Evolutionary conservation across 2,888 invertebrate genomes (phyloP).

Genomic region (Hyposoter didymator): DNA sequence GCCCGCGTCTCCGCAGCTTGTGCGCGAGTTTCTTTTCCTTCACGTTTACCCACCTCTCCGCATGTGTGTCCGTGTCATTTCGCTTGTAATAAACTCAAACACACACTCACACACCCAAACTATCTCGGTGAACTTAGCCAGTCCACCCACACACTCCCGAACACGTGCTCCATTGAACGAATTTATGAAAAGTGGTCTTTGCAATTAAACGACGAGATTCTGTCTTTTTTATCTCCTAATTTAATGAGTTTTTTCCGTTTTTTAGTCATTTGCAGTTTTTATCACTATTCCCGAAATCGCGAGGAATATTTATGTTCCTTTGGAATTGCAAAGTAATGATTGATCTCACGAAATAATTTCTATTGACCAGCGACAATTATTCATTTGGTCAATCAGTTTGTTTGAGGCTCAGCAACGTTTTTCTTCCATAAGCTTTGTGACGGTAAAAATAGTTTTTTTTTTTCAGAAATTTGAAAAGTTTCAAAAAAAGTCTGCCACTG

Average conservation of each 20-base stretch:
- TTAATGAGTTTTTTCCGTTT: neutral
- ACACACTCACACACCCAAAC: conserved; percentile 35
- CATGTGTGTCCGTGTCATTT: conserved; percentile 22
- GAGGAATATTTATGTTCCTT: neutral
- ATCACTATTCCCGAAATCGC: neutral
- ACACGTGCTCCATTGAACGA: conserved; percentile 49
- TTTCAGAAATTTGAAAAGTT: no score
- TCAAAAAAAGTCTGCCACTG: no score
- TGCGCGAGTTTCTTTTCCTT: conserved; percentile 42
- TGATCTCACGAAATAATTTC: no score
- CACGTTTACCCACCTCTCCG: conserved; percentile 25
- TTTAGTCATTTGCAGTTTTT: neutral
- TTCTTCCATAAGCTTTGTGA: neutral
- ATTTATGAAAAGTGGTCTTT: conserved; percentile 30
- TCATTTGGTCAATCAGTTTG: no score
- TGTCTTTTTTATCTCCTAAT: conserved; percentile 29
- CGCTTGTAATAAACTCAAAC: conserved; percentile 62
- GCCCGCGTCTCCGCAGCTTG: conserved; percentile 55
- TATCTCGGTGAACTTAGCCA: conserved; percentile 11
- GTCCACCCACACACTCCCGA: conserved; percentile 58
- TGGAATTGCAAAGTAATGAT: no score
- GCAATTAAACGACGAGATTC: neutral
- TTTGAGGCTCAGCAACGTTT: neutral
- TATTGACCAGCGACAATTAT: no score
- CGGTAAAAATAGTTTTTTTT: no score